Percentiles rank a stretch among this genome's conserved stretches.
Conservation (phyloP, 1,140 invertebrate genomes). For the Myzus persicae region DNA sequence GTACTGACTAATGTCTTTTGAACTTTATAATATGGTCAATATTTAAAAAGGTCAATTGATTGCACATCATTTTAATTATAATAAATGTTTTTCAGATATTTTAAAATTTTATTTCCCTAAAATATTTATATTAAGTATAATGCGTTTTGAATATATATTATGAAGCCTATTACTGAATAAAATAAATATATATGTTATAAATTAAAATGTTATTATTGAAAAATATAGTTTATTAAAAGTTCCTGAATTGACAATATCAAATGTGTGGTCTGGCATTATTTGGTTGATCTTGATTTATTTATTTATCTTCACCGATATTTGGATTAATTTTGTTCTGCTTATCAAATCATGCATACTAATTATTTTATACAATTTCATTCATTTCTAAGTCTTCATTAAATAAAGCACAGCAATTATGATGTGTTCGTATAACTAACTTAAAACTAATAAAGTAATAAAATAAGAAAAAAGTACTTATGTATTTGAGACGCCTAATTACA, state of each 20-base stretch:
- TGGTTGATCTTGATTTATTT: not conserved
- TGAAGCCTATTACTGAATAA: conserved; percentile 5
- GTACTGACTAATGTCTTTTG: not conserved
- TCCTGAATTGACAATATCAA: conserved; percentile 36
- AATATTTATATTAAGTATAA: not conserved
- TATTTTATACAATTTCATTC: not conserved
- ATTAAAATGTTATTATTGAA: conserved; percentile 32
- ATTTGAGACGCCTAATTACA: not conserved
- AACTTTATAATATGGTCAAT: not conserved
- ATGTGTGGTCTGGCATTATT: not conserved
- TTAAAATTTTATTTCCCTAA: not conserved
- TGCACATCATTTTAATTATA: not conserved
- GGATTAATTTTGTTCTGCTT: not conserved
- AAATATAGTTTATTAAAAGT: conserved; percentile 47
- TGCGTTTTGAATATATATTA: conserved; percentile 6
- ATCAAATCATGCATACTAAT: not conserved
- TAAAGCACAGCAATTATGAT: not conserved
- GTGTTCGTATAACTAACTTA: not conserved
- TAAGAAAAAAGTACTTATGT: not conserved
- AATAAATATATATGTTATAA: conserved; percentile 15
- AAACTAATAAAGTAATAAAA: not conserved
- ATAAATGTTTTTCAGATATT: not conserved
- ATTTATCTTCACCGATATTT: not conserved
- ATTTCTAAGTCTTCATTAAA: not conserved
- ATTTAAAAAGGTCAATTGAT: conserved; percentile 5